These are phyloP conservation scores for Limnothrissa miodon DNA, from an alignment of 2,113 vertebrate species.

Conservation along the genomic window DNA sequence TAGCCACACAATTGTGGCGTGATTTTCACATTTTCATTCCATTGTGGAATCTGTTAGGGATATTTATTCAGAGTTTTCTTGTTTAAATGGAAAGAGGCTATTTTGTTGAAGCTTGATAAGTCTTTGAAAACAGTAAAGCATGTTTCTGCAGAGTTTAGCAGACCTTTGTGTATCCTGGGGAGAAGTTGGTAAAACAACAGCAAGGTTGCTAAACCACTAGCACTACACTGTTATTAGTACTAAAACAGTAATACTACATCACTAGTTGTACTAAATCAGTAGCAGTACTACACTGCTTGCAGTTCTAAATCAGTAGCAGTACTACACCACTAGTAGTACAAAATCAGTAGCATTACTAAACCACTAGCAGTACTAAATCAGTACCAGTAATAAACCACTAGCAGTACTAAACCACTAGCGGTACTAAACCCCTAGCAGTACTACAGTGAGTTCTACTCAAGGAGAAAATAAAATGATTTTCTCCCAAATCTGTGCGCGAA, in stretches of 20 bases:
- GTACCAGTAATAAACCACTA: too few species aligned
- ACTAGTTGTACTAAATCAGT: too few species aligned
- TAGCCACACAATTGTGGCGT: not conserved
- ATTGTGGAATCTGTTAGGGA: not conserved
- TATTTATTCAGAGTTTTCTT: not conserved
- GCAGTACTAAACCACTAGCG: too few species aligned
- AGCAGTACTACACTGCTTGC: not conserved
- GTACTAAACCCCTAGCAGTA: too few species aligned
- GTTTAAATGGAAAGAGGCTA: not conserved
- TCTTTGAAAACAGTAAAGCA: not conserved
- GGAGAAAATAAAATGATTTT: constrained; percentile 30
- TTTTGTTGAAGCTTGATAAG: not conserved
- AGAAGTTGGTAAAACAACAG: not conserved
- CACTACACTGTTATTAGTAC: too few species aligned
- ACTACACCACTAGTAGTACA: too few species aligned
- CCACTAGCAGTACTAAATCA: too few species aligned
- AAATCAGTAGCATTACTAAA: too few species aligned
- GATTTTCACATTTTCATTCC: not conserved
- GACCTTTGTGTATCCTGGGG: not conserved
- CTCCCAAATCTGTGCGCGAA: constrained; percentile 15
- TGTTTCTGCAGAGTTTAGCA: too few species aligned
- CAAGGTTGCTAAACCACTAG: not conserved
- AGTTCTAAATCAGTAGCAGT: too few species aligned
- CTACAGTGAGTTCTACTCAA: not conserved
- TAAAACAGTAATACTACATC: too few species aligned